Percentiles rank a stretch among this genome's conserved stretches.
Conservation (phyloP, 1,140 invertebrate genomes). For the Rhagoletis pomonella region DNA sequence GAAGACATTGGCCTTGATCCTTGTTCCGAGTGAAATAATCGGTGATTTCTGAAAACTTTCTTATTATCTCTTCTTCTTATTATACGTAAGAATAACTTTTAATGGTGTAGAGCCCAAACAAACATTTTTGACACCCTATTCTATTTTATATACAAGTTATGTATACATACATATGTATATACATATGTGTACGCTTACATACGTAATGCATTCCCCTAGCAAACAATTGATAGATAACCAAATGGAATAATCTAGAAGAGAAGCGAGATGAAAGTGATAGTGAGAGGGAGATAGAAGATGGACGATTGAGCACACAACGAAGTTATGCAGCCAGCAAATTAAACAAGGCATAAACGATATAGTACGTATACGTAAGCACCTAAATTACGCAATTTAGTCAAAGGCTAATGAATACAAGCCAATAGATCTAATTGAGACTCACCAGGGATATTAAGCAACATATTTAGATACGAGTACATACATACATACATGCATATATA, state of each 20-base stretch:
- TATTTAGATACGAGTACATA: not conserved
- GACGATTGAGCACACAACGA: slow-evolving; percentile 11
- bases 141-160: too few relatives aligned
- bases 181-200: too few relatives aligned
- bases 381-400: slow-evolving; percentile 11
- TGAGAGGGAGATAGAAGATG: not conserved
- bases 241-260: not conserved
- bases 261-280: not conserved
- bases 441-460: not conserved
- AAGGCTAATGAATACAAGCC: slow-evolving; percentile 35
- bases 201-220: too few relatives aligned
- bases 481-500: not conserved
- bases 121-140: too few relatives aligned
- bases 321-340: slow-evolving; percentile 4
- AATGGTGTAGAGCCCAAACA: too few relatives aligned
- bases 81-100: too few relatives aligned
- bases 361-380: not conserved
- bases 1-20: too few relatives aligned
- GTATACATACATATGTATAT: not conserved
- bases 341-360: slow-evolving; percentile 6
- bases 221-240: not conserved
- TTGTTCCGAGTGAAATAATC: too few relatives aligned
- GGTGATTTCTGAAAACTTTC: too few relatives aligned
- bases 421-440: not conserved
- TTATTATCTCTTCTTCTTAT: too few relatives aligned